These are phyloP conservation scores for Muntiacus reevesi DNA, from an alignment of 2,113 vertebrate species.

Conservation along the genomic window DNA sequence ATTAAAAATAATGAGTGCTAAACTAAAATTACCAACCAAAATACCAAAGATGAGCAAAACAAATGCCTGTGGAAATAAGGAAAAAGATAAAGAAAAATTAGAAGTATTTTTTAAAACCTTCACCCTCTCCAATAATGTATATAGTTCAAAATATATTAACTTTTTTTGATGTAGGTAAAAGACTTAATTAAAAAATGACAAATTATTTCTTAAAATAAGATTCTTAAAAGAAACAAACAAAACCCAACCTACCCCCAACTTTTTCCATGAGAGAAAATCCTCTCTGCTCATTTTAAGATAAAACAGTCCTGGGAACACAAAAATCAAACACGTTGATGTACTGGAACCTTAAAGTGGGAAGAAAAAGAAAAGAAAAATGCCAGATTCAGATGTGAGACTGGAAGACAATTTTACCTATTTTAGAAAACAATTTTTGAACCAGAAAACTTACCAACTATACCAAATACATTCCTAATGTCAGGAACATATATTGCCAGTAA, in stretches of 20 bases:
- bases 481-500: slow-evolving; percentile 92
- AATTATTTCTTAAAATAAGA: slow-evolving; percentile 44
- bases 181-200: slow-evolving; percentile 31
- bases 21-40: slow-evolving; percentile 88
- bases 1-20: slow-evolving; percentile 86
- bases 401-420: not conserved
- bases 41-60: slow-evolving; percentile 88
- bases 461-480: slow-evolving; percentile 93
- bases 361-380: not conserved
- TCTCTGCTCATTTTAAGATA: slow-evolving; percentile 91
- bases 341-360: slow-evolving; percentile 84
- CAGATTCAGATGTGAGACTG: not conserved
- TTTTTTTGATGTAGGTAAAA: slow-evolving; percentile 21
- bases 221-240: slow-evolving; percentile 50
- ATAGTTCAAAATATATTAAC: not conserved
- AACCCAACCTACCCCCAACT: slow-evolving; percentile 85
- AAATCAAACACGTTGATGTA: slow-evolving; percentile 89
- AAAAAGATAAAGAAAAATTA: slow-evolving; percentile 54
- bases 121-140: not conserved
- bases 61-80: slow-evolving; percentile 84
- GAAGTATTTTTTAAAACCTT: not conserved
- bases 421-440: not conserved
- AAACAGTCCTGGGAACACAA: slow-evolving; percentile 93
- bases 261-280: slow-evolving; percentile 84
- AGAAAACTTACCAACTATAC: slow-evolving; percentile 90